These are phyloP conservation scores for Leucoptera coffeella DNA, from an alignment of 2,888 invertebrate genomes.

Conservation along the genomic window DNA sequence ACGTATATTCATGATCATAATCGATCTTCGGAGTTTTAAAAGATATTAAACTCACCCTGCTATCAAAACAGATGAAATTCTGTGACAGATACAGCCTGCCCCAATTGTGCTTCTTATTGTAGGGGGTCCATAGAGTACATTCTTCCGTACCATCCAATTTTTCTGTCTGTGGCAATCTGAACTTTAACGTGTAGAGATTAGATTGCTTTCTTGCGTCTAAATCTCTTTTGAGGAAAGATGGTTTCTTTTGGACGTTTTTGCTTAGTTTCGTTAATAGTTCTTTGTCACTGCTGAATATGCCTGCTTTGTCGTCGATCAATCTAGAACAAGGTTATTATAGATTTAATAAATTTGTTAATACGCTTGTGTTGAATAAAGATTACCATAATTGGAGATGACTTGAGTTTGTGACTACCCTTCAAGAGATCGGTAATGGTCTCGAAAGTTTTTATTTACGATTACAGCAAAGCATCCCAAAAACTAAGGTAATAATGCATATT, in stretches of 20 bases:
- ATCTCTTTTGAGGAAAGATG: constrained; percentile 89
- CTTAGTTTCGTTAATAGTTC: constrained; percentile 77
- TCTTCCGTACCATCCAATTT: constrained; percentile 92
- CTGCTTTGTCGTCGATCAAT: constrained; percentile 84
- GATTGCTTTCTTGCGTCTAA: constrained; percentile 92
- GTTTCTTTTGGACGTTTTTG: constrained; percentile 83
- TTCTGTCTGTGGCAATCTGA: constrained; percentile 81
- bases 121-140: constrained; percentile 91
- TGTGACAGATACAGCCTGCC: constrained; percentile 89
- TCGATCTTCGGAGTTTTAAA: too few species aligned
- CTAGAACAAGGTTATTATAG: constrained; percentile 36
- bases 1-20: too few species aligned
- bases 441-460: neutral
- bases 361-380: neutral
- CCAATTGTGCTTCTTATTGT: constrained; percentile 82
- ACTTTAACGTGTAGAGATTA: constrained; percentile 79
- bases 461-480: constrained; percentile 6
- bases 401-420: too few species aligned
- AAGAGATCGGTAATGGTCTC: too few species aligned
- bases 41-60: constrained; percentile 79
- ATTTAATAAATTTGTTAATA: too few species aligned
- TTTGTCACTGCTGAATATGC: constrained; percentile 81
- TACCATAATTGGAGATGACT: too few species aligned
- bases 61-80: constrained; percentile 94
- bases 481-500: neutral